Conservation (phyloP, 2,797 vertebrate species). For the Naso thynnoides region DNA sequence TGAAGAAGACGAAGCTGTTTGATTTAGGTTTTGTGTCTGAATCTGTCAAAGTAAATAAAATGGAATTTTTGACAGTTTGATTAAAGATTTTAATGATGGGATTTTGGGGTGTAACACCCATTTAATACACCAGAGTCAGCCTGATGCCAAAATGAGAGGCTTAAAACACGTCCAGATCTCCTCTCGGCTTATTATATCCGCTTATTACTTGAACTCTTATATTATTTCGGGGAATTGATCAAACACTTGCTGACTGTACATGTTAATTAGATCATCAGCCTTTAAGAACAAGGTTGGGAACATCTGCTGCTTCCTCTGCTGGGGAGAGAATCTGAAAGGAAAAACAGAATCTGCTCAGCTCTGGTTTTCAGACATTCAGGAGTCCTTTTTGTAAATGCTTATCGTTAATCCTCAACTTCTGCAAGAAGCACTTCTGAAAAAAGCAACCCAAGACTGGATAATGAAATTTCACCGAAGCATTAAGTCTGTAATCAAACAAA, state of each 20-base stretch:
- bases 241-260: conserved; percentile 26
- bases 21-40: conserved; percentile 12
- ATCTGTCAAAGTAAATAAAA: conserved; percentile 31
- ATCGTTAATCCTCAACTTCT: background rate
- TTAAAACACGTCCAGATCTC: conserved; percentile 19
- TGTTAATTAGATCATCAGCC: conserved; percentile 54
- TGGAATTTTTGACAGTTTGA: conserved; percentile 16
- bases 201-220: conserved; percentile 24
- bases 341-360: conserved; percentile 5
- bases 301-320: background rate
- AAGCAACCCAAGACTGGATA: background rate
- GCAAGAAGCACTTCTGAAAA: background rate
- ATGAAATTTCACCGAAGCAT: background rate
- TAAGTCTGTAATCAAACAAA: background rate
- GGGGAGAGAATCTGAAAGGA: conserved; percentile 14
- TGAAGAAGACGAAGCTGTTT: conserved; percentile 1
- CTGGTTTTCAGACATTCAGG: background rate
- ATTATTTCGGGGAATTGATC: conserved; percentile 49
- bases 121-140: conserved; percentile 33
- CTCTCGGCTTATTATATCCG: conserved; percentile 7
- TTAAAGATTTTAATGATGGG: conserved; percentile 41
- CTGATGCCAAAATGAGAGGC: conserved; percentile 27
- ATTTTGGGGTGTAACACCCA: conserved; percentile 15
- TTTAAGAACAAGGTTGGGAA: conserved; percentile 19
- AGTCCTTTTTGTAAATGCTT: background rate